Conservation (phyloP, 2,888 invertebrate species). For the Timandra comae region DNA sequence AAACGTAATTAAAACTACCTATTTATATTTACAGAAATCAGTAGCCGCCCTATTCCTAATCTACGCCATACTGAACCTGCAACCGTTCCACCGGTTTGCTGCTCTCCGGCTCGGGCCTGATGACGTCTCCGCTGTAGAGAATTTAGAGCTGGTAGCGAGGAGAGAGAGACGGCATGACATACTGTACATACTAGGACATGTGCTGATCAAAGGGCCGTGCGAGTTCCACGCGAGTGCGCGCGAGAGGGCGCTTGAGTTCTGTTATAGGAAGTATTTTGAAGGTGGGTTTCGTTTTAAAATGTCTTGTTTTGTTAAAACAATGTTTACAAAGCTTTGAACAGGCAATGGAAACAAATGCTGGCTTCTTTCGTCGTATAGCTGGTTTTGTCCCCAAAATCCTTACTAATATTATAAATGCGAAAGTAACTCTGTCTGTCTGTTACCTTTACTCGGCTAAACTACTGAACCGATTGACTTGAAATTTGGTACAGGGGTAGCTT, state of each 20-base stretch:
- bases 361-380: too few relatives aligned
- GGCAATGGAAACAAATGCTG: too few relatives aligned
- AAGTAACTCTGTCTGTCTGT: too few relatives aligned
- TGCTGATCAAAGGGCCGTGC: conserved; percentile 40
- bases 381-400: too few relatives aligned
- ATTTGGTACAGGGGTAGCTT: too few relatives aligned
- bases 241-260: conserved; percentile 48
- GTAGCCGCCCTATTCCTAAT: conserved; percentile 56
- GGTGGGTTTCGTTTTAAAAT: too few relatives aligned
- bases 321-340: too few relatives aligned
- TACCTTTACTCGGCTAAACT: too few relatives aligned
- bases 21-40: conserved; percentile 35
- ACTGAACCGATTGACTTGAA: too few relatives aligned
- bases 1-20: too few relatives aligned
- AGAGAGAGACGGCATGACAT: conserved; percentile 43
- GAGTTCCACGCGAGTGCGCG: conserved; percentile 42
- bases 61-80: conserved; percentile 46
- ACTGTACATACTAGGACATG: conserved; percentile 44
- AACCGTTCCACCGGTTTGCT: conserved; percentile 49
- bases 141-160: conserved; percentile 40
- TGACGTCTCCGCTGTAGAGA: conserved; percentile 38
- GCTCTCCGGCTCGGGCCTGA: conserved; percentile 40
- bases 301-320: too few relatives aligned
- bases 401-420: too few relatives aligned
- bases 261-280: conserved; percentile 49